Conservation (phyloP, 2,888 invertebrate species). For the Chironomus riparius region DNA sequence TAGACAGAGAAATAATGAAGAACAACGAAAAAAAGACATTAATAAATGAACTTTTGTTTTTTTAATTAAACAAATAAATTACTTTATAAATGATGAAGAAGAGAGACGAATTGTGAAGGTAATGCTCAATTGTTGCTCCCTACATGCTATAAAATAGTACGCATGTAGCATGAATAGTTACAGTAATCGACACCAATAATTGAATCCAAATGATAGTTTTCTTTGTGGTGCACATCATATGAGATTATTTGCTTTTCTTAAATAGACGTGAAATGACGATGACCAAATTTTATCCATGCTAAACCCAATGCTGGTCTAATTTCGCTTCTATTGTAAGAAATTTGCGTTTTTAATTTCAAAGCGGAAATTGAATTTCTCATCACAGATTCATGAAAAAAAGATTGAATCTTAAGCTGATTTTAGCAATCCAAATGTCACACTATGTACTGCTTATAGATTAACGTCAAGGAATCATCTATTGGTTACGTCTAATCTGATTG, state of each 20-base stretch:
- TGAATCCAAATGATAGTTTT: no score
- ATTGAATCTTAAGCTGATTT: background rate
- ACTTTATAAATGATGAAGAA: background rate
- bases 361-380: background rate
- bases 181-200: no score
- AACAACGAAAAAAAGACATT: background rate
- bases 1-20: no score
- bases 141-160: no score
- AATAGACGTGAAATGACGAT: no score
- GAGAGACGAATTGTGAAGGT: constrained; percentile 12
- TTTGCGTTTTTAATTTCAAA: background rate
- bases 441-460: background rate
- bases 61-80: constrained; percentile 13
- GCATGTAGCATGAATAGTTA: no score
- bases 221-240: no score
- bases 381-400: background rate
- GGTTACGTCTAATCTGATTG: no score
- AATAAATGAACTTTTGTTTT: constrained; percentile 12
- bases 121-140: background rate
- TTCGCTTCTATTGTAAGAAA: no score
- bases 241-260: no score
- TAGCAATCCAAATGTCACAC: background rate
- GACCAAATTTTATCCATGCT: no score
- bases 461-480: background rate
- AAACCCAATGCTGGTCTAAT: no score